Evolutionary conservation across 2,888 invertebrate genomes (phyloP), one percentile per base, ranked within the genome.

Genomic region (Epistrophe grossulariae): DNA sequence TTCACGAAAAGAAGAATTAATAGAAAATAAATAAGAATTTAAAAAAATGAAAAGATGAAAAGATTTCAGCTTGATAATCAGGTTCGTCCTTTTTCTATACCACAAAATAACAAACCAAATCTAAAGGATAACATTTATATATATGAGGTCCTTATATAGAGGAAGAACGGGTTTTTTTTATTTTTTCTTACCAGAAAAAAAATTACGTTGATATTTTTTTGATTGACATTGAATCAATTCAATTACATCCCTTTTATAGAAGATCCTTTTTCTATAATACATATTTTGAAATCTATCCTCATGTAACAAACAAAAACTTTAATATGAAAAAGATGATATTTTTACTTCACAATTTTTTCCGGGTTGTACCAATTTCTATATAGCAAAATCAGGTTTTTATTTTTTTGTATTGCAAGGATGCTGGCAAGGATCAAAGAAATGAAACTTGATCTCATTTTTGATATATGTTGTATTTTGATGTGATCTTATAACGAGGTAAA

Each of bases 151-250:
- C 15, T 31, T n/a, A n/a, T n/a, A n/a, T n/a, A 15, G n/a, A n/a
- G 24, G 28, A 13, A 15, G 11, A 82, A 79, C 85, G 64, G 57
- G 85, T 85, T 85, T 82, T 77, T 50, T 4, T 3, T 24, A 4
- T 19, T 62, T 62, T 38, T 77, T 59, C 15, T 15, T 15, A 62
- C 1, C 11, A 45, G 8, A 11, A 15, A 28, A 45, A 24, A 57
- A n/a, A 43, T 40, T 43, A 48, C 84, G 79, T 77, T 81, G 77
- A 72, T 77, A 80, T 77, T 70, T 35, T 24, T 79, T 79, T 85
- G 85, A 85, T 85, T 85, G 85, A 85, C 85, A 79, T 17, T 79
- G 85, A 70, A 85, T 85, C 85, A 85, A 85, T 85, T 45, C 55
- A 50, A 24, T 24, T 48, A 64, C 62, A 73, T 50, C 28, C 31